Base-by-base conservation (phyloP, 2,888 invertebrate genomes). In the Caenorhabditis sulstoni region DNA sequence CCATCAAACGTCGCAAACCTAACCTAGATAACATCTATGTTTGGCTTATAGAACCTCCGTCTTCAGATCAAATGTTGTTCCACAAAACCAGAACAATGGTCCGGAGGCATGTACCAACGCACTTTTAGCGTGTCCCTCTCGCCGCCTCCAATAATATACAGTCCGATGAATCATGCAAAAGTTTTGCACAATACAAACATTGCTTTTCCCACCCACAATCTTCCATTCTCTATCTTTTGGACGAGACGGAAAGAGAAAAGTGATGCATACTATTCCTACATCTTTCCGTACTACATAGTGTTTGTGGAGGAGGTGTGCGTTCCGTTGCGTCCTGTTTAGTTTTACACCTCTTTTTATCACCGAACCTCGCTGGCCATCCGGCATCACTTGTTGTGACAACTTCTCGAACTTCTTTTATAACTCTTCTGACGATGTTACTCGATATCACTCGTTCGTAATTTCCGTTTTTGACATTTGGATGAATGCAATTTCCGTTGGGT, bases 111-210 rank as follows among this genome's bases (percentile, higher is more conserved):
- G 29, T 29, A 29, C 29, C 29, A 29, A 29, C 29, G 29, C 3
- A 29, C 7, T 29, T 29, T 29, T 59, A 55, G 55, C 45, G 45
- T 47, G 41, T 8, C 14, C 55, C 41, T 22, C 65, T 49, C 58
- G 50, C 20, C 53, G 35, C 14, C 20, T 14, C 37, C 35, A 35
- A 37, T 62, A 18, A 35, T 41, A 47, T 18, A 44, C 44, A 41
- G 14, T 4, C 14, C 49, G 22, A 59, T 59, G 66, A 59, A 59
- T 66, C 70, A 70, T 37, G 45, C 29, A 18, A 29, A 29, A 29
- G 23, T 61, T 14, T 58, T 70, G 71, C 57, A 71, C 62, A 62
- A 55, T 62, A 62, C 71, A 71, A 71, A 73, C 58, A 73, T 47
- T 57, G 65, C 49, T 22, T 52, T 62, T 68, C 76, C 64, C 68